These are phyloP conservation scores for Mohoua ochrocephala DNA, from an alignment of 2,113 vertebrate species.

Conservation along the genomic window DNA sequence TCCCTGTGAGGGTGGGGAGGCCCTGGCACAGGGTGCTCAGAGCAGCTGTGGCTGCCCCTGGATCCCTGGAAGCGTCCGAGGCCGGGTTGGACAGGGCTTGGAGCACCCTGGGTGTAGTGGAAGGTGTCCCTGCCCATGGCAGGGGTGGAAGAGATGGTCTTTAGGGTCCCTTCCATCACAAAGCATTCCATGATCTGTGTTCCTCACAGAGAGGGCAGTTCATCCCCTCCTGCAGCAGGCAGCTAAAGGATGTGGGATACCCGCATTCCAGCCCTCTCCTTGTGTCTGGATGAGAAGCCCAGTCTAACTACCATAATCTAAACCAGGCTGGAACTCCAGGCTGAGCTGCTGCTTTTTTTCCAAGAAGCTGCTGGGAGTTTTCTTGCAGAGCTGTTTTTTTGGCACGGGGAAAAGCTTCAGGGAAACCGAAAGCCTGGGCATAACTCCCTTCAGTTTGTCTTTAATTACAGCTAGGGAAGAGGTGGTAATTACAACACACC, in stretches of 20 bases:
- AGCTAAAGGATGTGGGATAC: neutral
- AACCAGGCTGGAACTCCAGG: constrained; percentile 11
- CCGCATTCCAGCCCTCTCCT: neutral
- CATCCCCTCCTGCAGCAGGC: neutral
- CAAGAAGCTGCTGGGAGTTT: constrained; percentile 48
- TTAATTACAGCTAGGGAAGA: constrained; percentile 65
- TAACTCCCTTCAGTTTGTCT: constrained; percentile 62
- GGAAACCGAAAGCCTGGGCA: constrained; percentile 20
- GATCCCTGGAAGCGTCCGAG: neutral
- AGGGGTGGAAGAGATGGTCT: neutral
- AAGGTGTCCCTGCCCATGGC: neutral
- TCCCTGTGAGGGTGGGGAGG: fast-evolving
- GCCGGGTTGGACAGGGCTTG: fast-evolving
- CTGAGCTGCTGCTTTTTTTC: constrained; percentile 7
- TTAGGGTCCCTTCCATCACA: neutral
- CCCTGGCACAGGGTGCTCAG: neutral
- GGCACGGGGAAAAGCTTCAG: constrained; percentile 56
- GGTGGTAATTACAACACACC: constrained; percentile 49
- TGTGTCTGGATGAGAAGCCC: neutral
- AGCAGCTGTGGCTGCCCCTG: neutral
- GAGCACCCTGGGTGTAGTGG: fast-evolving
- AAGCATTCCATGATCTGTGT: neutral
- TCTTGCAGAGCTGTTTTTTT: constrained; percentile 6
- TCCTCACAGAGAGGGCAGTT: neutral
- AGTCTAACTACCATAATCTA: neutral